Evolutionary conservation across 2,888 invertebrate genomes (phyloP).

Genomic region (Dryococelus australis): DNA sequence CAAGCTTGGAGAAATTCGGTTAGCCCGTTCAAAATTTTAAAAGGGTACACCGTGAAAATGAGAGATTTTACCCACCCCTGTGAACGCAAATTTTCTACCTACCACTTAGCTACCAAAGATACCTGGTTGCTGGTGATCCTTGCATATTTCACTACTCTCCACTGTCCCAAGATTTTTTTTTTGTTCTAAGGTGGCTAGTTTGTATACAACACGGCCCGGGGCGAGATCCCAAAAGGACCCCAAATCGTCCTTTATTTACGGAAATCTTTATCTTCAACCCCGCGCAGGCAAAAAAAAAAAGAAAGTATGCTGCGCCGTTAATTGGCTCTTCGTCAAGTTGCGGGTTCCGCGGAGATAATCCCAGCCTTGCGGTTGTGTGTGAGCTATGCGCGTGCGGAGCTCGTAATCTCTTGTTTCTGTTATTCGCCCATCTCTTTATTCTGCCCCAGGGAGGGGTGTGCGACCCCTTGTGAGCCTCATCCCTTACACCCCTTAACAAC

Average conservation of each 20-base stretch:
- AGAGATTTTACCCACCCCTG: too few relatives aligned
- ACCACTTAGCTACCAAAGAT: neutral
- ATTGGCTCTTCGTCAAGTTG: constrained; percentile 16
- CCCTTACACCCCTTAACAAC: too few relatives aligned
- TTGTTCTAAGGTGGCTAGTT: neutral
- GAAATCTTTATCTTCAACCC: constrained; percentile 16
- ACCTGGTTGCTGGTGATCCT: neutral
- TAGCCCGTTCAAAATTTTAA: too few relatives aligned
- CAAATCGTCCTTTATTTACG: neutral
- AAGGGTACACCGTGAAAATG: too few relatives aligned
- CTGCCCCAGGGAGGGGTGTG: neutral
- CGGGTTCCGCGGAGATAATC: neutral
- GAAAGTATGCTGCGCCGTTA: neutral
- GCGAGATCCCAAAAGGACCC: neutral
- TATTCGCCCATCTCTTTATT: neutral
- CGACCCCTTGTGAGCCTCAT: too few relatives aligned
- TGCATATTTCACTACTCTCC: neutral
- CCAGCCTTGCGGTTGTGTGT: neutral
- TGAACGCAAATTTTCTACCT: too few relatives aligned
- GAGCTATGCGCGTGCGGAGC: neutral
- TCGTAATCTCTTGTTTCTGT: constrained; percentile 16
- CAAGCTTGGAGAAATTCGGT: too few relatives aligned
- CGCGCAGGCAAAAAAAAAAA: neutral
- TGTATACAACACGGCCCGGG: neutral
- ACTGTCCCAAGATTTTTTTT: neutral